A percentile compares a stretch with the other conserved stretches of the same genome.
phyloP scores from a whole-genome alignment of 2,797 vertebrate species.

The Yasuhikotakia modesta region DNA sequence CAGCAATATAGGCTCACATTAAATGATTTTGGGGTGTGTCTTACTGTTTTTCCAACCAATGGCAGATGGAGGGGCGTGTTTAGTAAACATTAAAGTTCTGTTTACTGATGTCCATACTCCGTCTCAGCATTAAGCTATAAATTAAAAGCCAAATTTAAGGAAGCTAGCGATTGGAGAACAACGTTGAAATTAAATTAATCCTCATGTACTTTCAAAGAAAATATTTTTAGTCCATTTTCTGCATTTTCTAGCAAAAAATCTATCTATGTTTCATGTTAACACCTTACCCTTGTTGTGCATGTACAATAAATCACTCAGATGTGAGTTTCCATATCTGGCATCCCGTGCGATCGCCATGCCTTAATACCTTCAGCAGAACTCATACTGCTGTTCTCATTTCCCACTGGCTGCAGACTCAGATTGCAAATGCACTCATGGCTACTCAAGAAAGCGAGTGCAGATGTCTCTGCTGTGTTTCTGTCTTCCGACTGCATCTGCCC shows the following conservation, averaged over 20 bases:
- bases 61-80: too few relatives aligned
- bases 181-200: constrained; percentile 28
- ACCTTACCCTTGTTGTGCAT: constrained; percentile 3
- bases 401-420: constrained; percentile 55
- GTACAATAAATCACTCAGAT: constrained; percentile 34
- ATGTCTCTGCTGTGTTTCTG: constrained; percentile 52
- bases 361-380: constrained; percentile 35
- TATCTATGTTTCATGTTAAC: not conserved
- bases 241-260: constrained; percentile 1
- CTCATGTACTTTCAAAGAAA: constrained; percentile 27
- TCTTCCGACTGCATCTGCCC: constrained; percentile 48
- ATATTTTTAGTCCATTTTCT: not conserved
- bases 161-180: constrained; percentile 56
- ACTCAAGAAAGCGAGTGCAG: constrained; percentile 55
- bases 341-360: constrained; percentile 15
- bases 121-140: not conserved
- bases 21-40: not conserved
- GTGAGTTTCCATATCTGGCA: constrained; percentile 30
- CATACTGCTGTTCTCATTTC: constrained; percentile 49
- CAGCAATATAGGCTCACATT: not conserved
- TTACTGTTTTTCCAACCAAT: too few relatives aligned
- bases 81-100: not conserved
- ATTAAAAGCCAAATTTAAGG: not conserved
- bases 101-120: not conserved
- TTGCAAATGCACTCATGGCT: constrained; percentile 60